Conservation (phyloP, 2,888 invertebrate genomes). For the Hydrotaea diabolus region DNA sequence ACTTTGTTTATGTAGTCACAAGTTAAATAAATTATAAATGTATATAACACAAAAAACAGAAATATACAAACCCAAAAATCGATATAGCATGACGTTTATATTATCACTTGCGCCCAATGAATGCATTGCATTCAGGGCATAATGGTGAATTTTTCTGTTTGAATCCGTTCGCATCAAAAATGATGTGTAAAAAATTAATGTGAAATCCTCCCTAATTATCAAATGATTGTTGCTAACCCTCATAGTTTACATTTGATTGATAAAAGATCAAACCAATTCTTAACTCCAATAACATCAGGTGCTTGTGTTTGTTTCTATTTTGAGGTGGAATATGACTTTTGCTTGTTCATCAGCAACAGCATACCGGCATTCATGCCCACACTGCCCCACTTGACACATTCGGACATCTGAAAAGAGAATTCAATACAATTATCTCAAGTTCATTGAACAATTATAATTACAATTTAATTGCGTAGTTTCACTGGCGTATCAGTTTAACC, state of each 20-base stretch:
- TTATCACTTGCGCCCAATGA: neutral
- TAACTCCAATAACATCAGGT: constrained; percentile 26
- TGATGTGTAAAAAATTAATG: constrained; percentile 16
- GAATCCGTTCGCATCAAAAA: neutral
- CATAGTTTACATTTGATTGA: constrained; percentile 45
- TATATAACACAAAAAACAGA: neutral
- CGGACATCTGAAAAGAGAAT: constrained; percentile 84
- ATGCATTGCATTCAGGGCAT: neutral
- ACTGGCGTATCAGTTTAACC: neutral
- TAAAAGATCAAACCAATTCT: constrained; percentile 1
- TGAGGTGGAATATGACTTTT: constrained; percentile 74
- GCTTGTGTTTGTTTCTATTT: constrained; percentile 60
- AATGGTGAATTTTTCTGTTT: neutral
- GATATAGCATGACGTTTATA: constrained; percentile 9
- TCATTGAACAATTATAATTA: constrained; percentile 15
- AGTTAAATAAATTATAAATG: neutral
- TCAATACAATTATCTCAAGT: neutral
- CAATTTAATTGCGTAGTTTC: neutral
- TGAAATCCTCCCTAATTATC: constrained; percentile 26
- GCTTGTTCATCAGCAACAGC: constrained; percentile 83
- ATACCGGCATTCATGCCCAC: constrained; percentile 87
- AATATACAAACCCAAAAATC: no score
- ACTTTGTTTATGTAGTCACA: neutral
- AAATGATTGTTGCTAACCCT: constrained; percentile 58
- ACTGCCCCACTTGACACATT: constrained; percentile 87